Conservation (phyloP, 2,797 vertebrate species). For the Onychomys arenicola region DNA sequence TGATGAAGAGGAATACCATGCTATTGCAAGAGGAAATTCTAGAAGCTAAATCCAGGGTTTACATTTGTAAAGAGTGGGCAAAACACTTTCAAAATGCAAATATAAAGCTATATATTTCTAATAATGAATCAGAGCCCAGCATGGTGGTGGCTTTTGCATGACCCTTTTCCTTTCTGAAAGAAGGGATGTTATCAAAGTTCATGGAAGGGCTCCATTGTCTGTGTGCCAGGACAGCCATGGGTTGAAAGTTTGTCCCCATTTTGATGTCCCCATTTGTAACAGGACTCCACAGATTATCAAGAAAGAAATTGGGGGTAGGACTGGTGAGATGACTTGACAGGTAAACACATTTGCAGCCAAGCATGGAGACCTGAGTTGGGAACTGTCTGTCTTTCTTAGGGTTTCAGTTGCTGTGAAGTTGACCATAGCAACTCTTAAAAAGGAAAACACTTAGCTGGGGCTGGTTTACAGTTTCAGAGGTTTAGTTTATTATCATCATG, state of each 20-base stretch:
- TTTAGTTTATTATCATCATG: neutral
- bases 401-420: neutral
- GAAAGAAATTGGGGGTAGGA: neutral
- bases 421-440: neutral
- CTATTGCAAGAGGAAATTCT: neutral
- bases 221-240: neutral
- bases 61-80: slow-evolving; percentile 5
- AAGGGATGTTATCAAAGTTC: neutral
- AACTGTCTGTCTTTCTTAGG: neutral
- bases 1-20: slow-evolving; percentile 2
- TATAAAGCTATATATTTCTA: neutral
- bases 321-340: neutral
- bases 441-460: neutral
- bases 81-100: slow-evolving; percentile 55
- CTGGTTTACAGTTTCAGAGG: neutral
- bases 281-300: slow-evolving; percentile 5
- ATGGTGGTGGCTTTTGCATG: neutral
- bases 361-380: neutral
- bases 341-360: neutral
- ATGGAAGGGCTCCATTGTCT: neutral
- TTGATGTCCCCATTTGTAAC: slow-evolving; percentile 53
- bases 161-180: slow-evolving; percentile 13
- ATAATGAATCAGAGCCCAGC: neutral
- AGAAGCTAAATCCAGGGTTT: slow-evolving; percentile 8
- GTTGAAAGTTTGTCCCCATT: slow-evolving; percentile 8